Evolutionary conservation across 2,888 invertebrate genomes (phyloP).

Genomic region (Coelogynopora nodosa): DNA sequence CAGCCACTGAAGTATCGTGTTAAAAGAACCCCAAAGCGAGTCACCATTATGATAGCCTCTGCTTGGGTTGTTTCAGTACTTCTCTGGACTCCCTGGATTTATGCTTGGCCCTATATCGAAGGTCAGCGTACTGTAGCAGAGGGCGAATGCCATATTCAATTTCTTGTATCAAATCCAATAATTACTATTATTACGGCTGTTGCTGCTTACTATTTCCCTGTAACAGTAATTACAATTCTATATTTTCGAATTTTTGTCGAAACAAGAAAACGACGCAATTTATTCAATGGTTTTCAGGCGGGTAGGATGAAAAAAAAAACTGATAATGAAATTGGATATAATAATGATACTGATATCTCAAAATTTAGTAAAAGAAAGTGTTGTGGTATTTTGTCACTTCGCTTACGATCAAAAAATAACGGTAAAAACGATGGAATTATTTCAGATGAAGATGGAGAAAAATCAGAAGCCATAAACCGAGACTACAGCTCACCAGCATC

Average conservation of each 20-base stretch:
- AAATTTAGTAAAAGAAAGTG: background rate
- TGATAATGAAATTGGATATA: background rate
- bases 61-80: conserved; percentile 91
- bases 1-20: conserved; percentile 91
- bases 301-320: conserved; percentile 62
- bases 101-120: conserved; percentile 96
- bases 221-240: conserved; percentile 88
- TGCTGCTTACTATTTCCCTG: conserved; percentile 94
- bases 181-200: conserved; percentile 94
- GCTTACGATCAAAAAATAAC: background rate
- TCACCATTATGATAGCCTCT: conserved; percentile 84
- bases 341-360: background rate
- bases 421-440: background rate
- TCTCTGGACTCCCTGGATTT: conserved; percentile 98
- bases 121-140: conserved; percentile 64
- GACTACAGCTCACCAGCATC: background rate
- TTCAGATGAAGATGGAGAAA: background rate
- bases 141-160: conserved; percentile 92
- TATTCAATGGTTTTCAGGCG: conserved; percentile 66
- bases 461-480: background rate
- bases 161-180: conserved; percentile 87
- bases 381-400: background rate
- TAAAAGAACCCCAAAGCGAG: conserved; percentile 83
- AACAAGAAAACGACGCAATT: conserved; percentile 91
- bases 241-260: conserved; percentile 93